Conservation (phyloP, 1,140 invertebrate species). For the Leptinotarsa lineolata region DNA sequence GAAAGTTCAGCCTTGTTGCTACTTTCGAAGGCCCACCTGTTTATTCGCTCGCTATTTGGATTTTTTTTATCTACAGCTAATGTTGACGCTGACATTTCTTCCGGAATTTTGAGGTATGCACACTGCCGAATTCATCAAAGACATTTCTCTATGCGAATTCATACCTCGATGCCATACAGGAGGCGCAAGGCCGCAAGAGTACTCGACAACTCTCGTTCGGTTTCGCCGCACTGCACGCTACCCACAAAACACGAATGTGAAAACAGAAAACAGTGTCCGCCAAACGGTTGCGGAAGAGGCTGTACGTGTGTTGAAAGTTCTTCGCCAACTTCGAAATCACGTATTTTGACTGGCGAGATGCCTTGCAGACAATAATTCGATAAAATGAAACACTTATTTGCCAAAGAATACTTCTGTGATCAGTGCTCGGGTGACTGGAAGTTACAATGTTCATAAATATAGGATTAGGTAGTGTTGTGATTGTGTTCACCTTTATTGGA, state of each 20-base stretch:
- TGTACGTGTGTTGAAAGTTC: not conserved
- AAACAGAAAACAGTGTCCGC: slow-evolving; percentile 1
- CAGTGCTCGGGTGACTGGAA: slow-evolving; percentile 20
- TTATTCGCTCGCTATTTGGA: too few species aligned
- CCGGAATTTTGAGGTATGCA: too few species aligned
- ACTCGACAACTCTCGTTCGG: not conserved
- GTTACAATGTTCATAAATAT: slow-evolving; percentile 36
- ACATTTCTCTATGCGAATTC: too few species aligned
- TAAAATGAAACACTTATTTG: slow-evolving; percentile 27
- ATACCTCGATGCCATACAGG: not conserved
- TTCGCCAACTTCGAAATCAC: slow-evolving; percentile 3
- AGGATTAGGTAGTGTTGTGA: slow-evolving; percentile 33
- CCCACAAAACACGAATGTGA: not conserved
- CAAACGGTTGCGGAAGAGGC: not conserved
- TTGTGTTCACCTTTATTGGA: slow-evolving; percentile 36
- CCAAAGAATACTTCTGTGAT: slow-evolving; percentile 34
- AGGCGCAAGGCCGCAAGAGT: slow-evolving; percentile 4
- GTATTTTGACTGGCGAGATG: slow-evolving; percentile 9
- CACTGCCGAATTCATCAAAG: too few species aligned
- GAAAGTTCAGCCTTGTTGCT: too few species aligned
- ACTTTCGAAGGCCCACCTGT: too few species aligned
- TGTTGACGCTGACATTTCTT: too few species aligned
- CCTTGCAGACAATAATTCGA: slow-evolving; percentile 20
- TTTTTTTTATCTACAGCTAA: too few species aligned
- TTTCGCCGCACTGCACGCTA: not conserved